These are phyloP conservation scores for Pelosia muscerda DNA, from an alignment of 2,888 invertebrate genomes.

Conservation along the genomic window DNA sequence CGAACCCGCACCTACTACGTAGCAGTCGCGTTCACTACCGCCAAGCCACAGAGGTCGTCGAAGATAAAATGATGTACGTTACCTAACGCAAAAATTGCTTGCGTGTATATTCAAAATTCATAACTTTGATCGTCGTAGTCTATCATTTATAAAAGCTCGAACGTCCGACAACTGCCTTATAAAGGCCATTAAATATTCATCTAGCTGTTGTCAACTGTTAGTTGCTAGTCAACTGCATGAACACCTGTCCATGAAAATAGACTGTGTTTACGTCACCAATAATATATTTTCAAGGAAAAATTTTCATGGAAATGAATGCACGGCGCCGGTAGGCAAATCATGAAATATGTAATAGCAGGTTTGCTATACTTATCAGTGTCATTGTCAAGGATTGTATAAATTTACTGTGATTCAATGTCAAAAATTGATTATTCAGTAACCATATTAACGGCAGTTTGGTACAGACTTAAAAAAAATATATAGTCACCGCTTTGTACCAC, in stretches of 20 bases:
- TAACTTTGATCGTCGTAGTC: neutral
- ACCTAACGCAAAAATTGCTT: neutral
- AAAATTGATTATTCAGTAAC: neutral
- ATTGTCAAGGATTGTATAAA: slow-evolving; percentile 65
- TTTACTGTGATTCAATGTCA: slow-evolving; percentile 20
- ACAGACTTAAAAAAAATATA: neutral
- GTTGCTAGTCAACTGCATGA: slow-evolving; percentile 27
- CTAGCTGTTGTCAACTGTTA: slow-evolving; percentile 32
- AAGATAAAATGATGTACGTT: too few relatives aligned
- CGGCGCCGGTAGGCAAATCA: slow-evolving; percentile 40
- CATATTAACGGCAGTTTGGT: neutral
- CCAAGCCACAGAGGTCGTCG: too few relatives aligned
- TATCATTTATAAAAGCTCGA: neutral
- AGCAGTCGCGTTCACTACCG: too few relatives aligned
- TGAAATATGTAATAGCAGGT: slow-evolving; percentile 69
- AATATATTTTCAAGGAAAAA: slow-evolving; percentile 40
- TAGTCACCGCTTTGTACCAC: neutral
- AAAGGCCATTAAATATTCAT: slow-evolving; percentile 45
- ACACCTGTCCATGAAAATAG: slow-evolving; percentile 42
- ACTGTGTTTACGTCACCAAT: slow-evolving; percentile 35
- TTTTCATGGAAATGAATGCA: slow-evolving; percentile 60
- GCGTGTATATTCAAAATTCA: neutral
- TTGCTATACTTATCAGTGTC: slow-evolving; percentile 73
- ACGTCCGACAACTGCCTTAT: neutral
- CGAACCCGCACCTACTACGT: too few relatives aligned